Base-by-base conservation (phyloP, 2,888 invertebrate species). In the Caenorhabditis sp. region DNA sequence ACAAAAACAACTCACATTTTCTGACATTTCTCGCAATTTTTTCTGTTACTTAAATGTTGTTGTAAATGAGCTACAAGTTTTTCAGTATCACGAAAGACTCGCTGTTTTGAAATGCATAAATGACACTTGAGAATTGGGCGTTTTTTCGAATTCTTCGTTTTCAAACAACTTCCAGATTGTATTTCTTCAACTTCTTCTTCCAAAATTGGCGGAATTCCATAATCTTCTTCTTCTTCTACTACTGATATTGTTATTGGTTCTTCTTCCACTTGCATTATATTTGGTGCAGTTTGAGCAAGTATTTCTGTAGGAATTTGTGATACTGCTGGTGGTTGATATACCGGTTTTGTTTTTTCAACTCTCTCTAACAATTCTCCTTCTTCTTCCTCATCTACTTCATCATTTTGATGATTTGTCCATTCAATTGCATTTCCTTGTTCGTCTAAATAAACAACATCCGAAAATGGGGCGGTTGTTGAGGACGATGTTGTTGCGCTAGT, bases 21-120 rank as follows among this genome's bases (percentile, higher is more conserved):
- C 14, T 43, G 43, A 50, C 97, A 99, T 90, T 90, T 51, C 24
- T 53, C 43, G 21, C 69, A 69, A 1, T 23, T 8, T 10, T 61
- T 69, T 53, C 69, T 68, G 0, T 58, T 57, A 4, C 63, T 24
- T 26, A 79, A 26, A 55, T 79, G 79, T 17, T 50, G 53, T 31
- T 79, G 76, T 6, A 79, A 51, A 59, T 79, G 79, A 8, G 27
- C 14, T 1, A 77, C 67, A n/a, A 75, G 62, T 14, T 17, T 24
- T 23, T 37, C 37, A 1, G 79, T 79, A 0, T 67, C 50, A 12
- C 31, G 10, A 24, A 69, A 67, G 26, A 27, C 50, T 21, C 24
- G 36, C 53, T 58, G 36, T 53, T 58, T 62, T 19, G 31, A 31
- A 31, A 60, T 49, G 58, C 78, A 78, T 8, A 78, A 21, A 53